Evolutionary conservation across 1,140 invertebrate species (phyloP).

Genomic region (Microvelia longipes): DNA sequence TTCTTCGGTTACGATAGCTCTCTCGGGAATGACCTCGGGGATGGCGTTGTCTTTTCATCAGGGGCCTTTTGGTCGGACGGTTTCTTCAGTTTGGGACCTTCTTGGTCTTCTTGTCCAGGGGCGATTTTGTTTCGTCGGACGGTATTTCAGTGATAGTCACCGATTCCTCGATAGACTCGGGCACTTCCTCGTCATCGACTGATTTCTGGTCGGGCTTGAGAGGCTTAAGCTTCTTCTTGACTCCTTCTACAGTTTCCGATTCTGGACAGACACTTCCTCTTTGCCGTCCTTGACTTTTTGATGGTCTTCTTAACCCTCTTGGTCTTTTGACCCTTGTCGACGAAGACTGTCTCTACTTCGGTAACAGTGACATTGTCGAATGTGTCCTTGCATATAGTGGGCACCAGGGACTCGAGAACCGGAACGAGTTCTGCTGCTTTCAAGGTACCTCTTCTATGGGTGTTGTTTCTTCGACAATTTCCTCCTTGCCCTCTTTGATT

Average conservation of each 20-base stretch:
- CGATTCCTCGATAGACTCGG: slow-evolving; percentile 7
- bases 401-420: slow-evolving; percentile 12
- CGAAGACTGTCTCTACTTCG: slow-evolving; percentile 26
- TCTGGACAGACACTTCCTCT: slow-evolving; percentile 17
- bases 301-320: slow-evolving; percentile 12
- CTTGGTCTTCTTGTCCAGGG: too few relatives aligned
- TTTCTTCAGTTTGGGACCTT: too few relatives aligned
- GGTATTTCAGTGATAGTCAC: slow-evolving; percentile 12
- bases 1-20: too few relatives aligned
- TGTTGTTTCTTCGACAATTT: slow-evolving; percentile 7
- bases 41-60: too few relatives aligned
- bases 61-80: too few relatives aligned
- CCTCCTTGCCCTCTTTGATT: slow-evolving; percentile 11
- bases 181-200: slow-evolving; percentile 7
- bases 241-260: slow-evolving; percentile 8
- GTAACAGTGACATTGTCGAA: slow-evolving; percentile 29
- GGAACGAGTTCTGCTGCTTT: slow-evolving; percentile 10
- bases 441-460: slow-evolving; percentile 12
- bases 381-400: slow-evolving; percentile 17
- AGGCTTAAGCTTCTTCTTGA: slow-evolving; percentile 10
- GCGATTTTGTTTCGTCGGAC: slow-evolving; percentile 1
- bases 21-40: too few relatives aligned
- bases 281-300: slow-evolving; percentile 17
- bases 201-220: slow-evolving; percentile 11
- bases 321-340: slow-evolving; percentile 18